Evolutionary conservation across 2,888 invertebrate species (phyloP).

Genomic region (Pasiphila rectangulata): DNA sequence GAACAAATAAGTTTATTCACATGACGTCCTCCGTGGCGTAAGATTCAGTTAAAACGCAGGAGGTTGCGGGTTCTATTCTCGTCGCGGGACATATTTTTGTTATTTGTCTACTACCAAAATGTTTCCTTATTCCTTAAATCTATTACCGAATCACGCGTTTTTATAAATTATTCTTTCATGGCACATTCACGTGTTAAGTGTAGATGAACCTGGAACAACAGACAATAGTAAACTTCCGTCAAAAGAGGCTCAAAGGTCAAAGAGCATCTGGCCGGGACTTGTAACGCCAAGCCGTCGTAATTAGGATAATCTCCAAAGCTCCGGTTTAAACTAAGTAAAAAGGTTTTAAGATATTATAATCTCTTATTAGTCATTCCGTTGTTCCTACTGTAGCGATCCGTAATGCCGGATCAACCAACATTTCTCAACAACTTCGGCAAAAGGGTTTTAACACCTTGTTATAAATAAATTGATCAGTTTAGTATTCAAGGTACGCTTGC

Average conservation of each 20-base stretch:
- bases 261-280: slow-evolving; percentile 12
- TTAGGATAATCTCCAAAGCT: slow-evolving; percentile 49
- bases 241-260: background rate
- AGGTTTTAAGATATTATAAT: slow-evolving; percentile 53
- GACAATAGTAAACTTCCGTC: background rate
- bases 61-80: too few relatives aligned
- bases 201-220: background rate
- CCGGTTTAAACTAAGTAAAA: slow-evolving; percentile 53
- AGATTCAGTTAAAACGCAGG: too few relatives aligned
- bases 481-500: slow-evolving; percentile 27
- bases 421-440: slow-evolving; percentile 42
- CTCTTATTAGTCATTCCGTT: slow-evolving; percentile 52
- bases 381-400: slow-evolving; percentile 36
- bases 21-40: too few relatives aligned
- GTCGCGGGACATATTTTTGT: too few relatives aligned
- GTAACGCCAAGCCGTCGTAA: slow-evolving; percentile 43
- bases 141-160: too few relatives aligned
- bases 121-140: too few relatives aligned
- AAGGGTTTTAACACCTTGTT: slow-evolving; percentile 37
- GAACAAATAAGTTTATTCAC: too few relatives aligned
- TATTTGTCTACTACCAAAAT: too few relatives aligned
- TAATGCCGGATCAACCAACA: slow-evolving; percentile 31
- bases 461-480: slow-evolving; percentile 32
- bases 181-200: too few relatives aligned
- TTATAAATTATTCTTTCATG: too few relatives aligned